These are phyloP conservation scores for Embiotoca jacksoni DNA, from an alignment of 2,113 vertebrate species.

Conservation along the genomic window DNA sequence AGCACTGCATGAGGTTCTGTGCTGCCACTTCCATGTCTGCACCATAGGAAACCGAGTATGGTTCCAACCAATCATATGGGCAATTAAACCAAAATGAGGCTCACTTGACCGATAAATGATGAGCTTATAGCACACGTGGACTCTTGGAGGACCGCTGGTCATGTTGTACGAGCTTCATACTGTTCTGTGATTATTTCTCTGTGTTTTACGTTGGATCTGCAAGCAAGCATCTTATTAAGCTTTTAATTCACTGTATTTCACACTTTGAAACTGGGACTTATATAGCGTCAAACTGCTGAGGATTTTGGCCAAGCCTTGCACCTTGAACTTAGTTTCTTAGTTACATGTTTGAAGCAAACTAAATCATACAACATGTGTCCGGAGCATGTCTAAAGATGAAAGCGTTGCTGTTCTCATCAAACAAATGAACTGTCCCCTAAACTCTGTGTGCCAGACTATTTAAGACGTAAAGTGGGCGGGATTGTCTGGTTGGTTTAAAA, in stretches of 20 bases:
- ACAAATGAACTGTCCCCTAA: neutral
- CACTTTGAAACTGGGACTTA: constrained; percentile 1
- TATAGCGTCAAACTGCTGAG: neutral
- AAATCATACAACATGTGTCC: neutral
- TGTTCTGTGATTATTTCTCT: constrained; percentile 18
- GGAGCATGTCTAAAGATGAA: constrained; percentile 4
- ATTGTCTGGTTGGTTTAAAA: neutral
- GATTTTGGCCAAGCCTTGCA: neutral
- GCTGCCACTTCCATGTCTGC: constrained; percentile 64
- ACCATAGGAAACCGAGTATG: constrained; percentile 35
- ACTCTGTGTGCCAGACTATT: neutral
- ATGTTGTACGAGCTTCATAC: neutral
- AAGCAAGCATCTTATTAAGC: neutral
- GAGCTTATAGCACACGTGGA: constrained; percentile 22
- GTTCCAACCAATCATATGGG: constrained; percentile 76
- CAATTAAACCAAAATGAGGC: constrained; percentile 83
- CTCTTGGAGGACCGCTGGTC: constrained; percentile 7
- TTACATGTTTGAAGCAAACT: neutral
- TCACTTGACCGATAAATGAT: constrained; percentile 81
- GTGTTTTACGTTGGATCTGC: neutral
- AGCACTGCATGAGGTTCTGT: constrained; percentile 49
- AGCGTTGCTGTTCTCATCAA: constrained; percentile 8
- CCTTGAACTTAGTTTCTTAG: neutral
- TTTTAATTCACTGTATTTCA: constrained; percentile 10
- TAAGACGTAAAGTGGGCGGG: neutral